Conservation (phyloP, 2,888 invertebrate genomes). For the Dolichomitus sp. region DNA sequence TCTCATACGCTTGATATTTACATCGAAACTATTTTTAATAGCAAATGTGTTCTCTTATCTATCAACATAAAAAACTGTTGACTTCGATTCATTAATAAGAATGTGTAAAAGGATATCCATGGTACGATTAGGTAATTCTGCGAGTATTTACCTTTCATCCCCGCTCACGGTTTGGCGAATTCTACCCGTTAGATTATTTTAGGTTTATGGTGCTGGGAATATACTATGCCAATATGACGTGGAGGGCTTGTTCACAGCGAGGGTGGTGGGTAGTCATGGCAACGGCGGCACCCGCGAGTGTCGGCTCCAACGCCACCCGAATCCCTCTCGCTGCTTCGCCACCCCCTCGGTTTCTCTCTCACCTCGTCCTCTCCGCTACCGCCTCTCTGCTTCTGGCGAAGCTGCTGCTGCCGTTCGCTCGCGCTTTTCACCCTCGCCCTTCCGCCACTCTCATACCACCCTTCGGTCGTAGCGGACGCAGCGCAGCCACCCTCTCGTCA, state of each 20-base stretch:
- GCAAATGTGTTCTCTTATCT: background rate
- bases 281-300: constrained; percentile 89
- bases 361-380: constrained; percentile 77
- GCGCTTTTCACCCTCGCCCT: constrained; percentile 63
- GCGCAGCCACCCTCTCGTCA: constrained; percentile 47
- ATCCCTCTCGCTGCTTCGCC: constrained; percentile 82
- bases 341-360: constrained; percentile 70
- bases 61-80: background rate
- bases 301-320: constrained; percentile 88
- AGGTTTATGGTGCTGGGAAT: constrained; percentile 69
- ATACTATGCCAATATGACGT: constrained; percentile 75
- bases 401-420: constrained; percentile 57
- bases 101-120: background rate
- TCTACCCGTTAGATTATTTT: constrained; percentile 73
- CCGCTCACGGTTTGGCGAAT: constrained; percentile 36
- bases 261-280: constrained; percentile 88
- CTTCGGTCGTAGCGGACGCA: constrained; percentile 37
- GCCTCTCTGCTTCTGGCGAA: constrained; percentile 60
- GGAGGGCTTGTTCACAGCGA: constrained; percentile 85
- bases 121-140: background rate
- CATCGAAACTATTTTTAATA: background rate
- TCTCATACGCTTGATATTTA: background rate
- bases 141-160: background rate
- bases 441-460: constrained; percentile 48
- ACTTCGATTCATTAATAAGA: background rate